These are phyloP conservation scores for Temnothorax unifasciatus DNA, from an alignment of 2,888 invertebrate species.

Conservation along the genomic window DNA sequence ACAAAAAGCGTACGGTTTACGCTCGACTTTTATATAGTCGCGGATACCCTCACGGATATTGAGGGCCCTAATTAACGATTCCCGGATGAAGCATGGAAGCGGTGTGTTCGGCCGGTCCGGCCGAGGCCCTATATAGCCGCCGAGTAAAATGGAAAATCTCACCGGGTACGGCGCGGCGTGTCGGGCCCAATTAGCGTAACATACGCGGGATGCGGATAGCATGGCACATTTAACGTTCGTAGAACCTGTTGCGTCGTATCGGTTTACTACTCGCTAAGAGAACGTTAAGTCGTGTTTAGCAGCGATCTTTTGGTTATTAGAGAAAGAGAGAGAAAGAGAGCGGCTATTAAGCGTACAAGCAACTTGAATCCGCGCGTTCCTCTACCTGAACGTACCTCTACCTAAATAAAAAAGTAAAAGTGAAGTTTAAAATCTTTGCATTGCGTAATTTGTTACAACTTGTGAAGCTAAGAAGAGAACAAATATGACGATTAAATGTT, in stretches of 20 bases:
- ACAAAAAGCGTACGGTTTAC: slow-evolving; percentile 24
- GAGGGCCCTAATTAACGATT: slow-evolving; percentile 70
- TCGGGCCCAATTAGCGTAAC: slow-evolving; percentile 55
- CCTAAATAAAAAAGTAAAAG: not conserved
- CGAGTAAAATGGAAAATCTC: slow-evolving; percentile 56
- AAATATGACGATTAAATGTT: slow-evolving; percentile 1
- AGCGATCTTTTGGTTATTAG: slow-evolving; percentile 35
- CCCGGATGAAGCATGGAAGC: slow-evolving; percentile 52
- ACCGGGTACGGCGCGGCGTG: not conserved
- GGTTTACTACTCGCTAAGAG: slow-evolving; percentile 27
- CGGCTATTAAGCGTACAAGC: slow-evolving; percentile 19
- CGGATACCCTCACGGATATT: slow-evolving; percentile 48
- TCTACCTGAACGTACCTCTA: not conserved
- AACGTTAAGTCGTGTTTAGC: slow-evolving; percentile 32
- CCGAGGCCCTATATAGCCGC: slow-evolving; percentile 19
- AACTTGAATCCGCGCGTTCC: not conserved
- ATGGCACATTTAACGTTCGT: slow-evolving; percentile 42
- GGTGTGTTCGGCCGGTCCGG: slow-evolving; percentile 18
- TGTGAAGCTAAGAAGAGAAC: not conserved
- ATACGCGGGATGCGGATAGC: slow-evolving; percentile 17
- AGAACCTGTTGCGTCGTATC: slow-evolving; percentile 29
- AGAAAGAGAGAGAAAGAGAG: not conserved
- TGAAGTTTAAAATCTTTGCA: not conserved
- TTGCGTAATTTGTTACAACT: slow-evolving; percentile 14
- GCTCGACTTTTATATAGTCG: slow-evolving; percentile 34